Evolutionary conservation across 2,113 vertebrate species (phyloP).

Genomic region (Crotalus horridus): DNA sequence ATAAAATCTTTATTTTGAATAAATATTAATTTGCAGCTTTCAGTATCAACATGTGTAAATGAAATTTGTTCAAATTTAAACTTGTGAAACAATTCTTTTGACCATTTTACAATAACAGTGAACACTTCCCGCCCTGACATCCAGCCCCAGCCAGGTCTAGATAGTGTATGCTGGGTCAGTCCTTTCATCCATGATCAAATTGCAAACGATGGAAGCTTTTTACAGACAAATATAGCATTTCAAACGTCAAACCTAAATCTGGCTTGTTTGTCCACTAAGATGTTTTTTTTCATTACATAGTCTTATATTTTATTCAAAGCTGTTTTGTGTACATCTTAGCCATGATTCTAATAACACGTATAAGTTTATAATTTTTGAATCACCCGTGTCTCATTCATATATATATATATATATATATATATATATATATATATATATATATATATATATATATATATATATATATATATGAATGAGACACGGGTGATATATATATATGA

Average conservation of each 20-base stretch:
- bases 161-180: neutral
- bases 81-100: conserved; percentile 42
- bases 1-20: neutral
- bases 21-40: conserved; percentile 44
- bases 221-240: too few relatives aligned
- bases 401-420: too few relatives aligned
- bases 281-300: neutral
- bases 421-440: too few relatives aligned
- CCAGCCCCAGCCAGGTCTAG: too few relatives aligned
- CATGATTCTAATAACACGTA: neutral
- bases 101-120: conserved; percentile 39
- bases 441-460: too few relatives aligned
- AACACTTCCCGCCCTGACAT: neutral
- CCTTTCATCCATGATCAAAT: neutral
- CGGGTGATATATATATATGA: too few relatives aligned
- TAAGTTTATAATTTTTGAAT: too few relatives aligned
- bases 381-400: too few relatives aligned
- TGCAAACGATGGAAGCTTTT: too few relatives aligned
- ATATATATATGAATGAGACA: too few relatives aligned
- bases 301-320: neutral
- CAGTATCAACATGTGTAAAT: conserved; percentile 34
- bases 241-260: neutral
- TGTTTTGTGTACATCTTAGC: neutral
- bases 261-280: neutral
- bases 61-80: conserved; percentile 31